These are phyloP conservation scores for Gephyroberyx darwinii DNA, from an alignment of 2,797 vertebrate genomes.

Conservation along the genomic window DNA sequence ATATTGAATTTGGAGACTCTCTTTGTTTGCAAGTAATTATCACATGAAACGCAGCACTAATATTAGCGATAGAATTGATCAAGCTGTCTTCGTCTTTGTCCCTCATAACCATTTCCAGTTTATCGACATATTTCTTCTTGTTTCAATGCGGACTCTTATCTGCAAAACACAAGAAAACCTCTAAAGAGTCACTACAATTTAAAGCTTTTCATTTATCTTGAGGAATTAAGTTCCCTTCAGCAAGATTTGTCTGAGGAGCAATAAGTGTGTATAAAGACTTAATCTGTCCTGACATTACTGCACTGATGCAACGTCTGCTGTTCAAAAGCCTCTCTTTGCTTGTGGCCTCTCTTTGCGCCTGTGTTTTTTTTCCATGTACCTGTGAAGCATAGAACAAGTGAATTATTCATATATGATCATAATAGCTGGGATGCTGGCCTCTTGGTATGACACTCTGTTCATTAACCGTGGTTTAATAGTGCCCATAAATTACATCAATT, in stretches of 20 bases:
- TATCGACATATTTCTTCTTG: not conserved
- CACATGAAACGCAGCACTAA: not conserved
- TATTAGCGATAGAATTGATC: not conserved
- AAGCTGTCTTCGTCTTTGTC: not conserved
- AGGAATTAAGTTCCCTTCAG: constrained; percentile 13
- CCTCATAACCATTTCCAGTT: not conserved
- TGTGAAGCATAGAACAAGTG: constrained; percentile 33
- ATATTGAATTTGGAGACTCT: not conserved
- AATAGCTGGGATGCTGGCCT: constrained; percentile 32
- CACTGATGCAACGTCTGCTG: constrained; percentile 27
- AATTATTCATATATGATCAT: constrained; percentile 49
- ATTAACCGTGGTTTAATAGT: constrained; percentile 23
- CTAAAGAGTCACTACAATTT: constrained; percentile 9
- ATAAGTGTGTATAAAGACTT: constrained; percentile 27
- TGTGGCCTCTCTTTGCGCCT: constrained; percentile 24
- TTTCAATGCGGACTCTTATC: constrained; percentile 3
- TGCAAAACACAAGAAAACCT: constrained; percentile 13
- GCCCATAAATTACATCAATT: constrained; percentile 8
- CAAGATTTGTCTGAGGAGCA: constrained; percentile 14
- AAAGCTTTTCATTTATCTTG: constrained; percentile 17
- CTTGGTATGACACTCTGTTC: constrained; percentile 31
- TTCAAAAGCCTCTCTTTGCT: not conserved
- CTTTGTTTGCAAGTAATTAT: not conserved
- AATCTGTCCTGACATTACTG: constrained; percentile 31
- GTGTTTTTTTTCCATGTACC: constrained; percentile 30